Evolutionary conservation across 37 sponge, comb jelly and placozoan species (phyloP), one percentile per base, ranked within the genome.

Genomic region (Cliona cf. orientalis): DNA sequence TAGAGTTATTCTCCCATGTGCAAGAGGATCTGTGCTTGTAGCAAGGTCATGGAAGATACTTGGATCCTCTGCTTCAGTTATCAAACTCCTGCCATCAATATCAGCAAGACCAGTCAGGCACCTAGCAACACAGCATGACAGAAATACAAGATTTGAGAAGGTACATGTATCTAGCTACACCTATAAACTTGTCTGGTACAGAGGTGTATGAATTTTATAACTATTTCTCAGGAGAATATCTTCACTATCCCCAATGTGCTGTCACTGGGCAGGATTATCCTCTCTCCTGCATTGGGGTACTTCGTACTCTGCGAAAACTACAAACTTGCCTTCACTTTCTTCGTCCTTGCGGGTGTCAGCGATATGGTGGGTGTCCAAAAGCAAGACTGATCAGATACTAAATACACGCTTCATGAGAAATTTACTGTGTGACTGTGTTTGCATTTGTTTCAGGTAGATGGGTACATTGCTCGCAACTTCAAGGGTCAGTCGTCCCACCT

Each of bases 211-310:
- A n/a, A n/a, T n/a, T n/a, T n/a, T n/a, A n/a, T n/a, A n/a, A n/a
- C n/a, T 64, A 41, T 72, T 44, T n/a, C n/a, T n/a, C 59, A 91
- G 88, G 96, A 96, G 74, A 90, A 96, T 61, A 96, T 96, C n/a
- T 83, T 80, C 61, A 96, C 96, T 0, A 42, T 96, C 5, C 96
- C 96, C 62, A 96, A 96, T 37, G 36, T 91, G 21, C 81, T 96
- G 17, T 90, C 91, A 2, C 1, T 85, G 36, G 23, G 66, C 5
- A 83, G 96, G 3, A 78, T 96, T 41, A 61, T 45, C 9, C 36
- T 87, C 5, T 72, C 96, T 7, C 96, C 96, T 26, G 59, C 75
- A 0, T 56, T 92, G 55, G 90, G 96, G 32, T 92, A 89, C 63
- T 81, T 89, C 28, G 81, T 96, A 2, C 42, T 96, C 21, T 36